Base-by-base conservation (phyloP, 2,113 vertebrate genomes). In the Halichoerus grypus region DNA sequence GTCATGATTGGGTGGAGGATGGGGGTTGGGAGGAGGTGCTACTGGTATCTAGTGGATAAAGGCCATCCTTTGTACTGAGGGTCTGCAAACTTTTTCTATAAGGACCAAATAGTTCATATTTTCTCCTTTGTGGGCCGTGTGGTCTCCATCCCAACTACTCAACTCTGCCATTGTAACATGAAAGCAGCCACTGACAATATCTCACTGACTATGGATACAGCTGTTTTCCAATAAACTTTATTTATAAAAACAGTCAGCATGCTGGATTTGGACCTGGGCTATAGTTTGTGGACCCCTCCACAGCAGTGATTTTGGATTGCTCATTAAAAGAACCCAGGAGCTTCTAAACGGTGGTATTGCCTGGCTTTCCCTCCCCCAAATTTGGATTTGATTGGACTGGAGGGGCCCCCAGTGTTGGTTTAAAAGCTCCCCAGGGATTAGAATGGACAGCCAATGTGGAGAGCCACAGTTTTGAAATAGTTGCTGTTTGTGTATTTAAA, bases 401-500 rank as follows among this genome's bases (percentile, higher is more conserved):
- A 57, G 88, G 36, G 79, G 4, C 7, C 15, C 13, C 19, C 31
- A n/a, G 8, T 36, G n/a, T 55, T 92, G 42, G 2, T 42, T 93
- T 95, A 65, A 85, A 92, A 88, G 15, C 53, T 86, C 61, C 55
- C 31, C 42, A 63, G 10, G 12, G 46, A 55, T 92, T 83, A 87
- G 16, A 95, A 57, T 55, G 26, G 4, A 55, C 13, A 91, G 42
- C 31, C 59, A 86, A 24, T 26, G 5, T 76, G 90, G 81, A 36
- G 36, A 94, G 49, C 51, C 69, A 51, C 36, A 10, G 7, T 21
- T 88, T 39, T 95, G 24, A 91, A 95, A 95, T 80, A 72, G 53
- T 69, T 93, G 81, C 49, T 80, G 51, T 82, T 94, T 95, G n/a
- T 91, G 24, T 74, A 36, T 89, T 79, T 96, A 86, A 94, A 96